phyloP scores from a whole-genome alignment of 30 jellyfish, hydroid and myxozoan genomes.

The Phacellophora camtschatica region DNA sequence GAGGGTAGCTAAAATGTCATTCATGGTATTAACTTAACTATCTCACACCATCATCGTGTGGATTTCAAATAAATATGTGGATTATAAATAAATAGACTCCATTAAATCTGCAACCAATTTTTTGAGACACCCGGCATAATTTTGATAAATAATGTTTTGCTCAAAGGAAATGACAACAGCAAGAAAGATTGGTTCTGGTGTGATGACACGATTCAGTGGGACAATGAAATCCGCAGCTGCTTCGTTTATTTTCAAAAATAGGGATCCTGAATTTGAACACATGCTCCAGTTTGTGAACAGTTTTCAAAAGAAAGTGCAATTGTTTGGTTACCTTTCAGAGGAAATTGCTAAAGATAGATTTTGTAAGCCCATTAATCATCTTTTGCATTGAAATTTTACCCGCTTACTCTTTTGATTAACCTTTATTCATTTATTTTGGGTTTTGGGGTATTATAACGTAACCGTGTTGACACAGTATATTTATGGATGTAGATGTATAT shows the following conservation, averaged over 20 bases:
- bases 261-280: conserved; percentile 87
- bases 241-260: conserved; percentile 82
- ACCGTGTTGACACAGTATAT: too few relatives aligned
- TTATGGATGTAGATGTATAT: too few relatives aligned
- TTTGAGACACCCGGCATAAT: too few relatives aligned
- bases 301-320: conserved; percentile 74
- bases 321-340: conserved; percentile 72
- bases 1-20: too few relatives aligned
- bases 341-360: conserved; percentile 92
- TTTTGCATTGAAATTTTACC: too few relatives aligned
- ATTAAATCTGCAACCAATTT: neutral
- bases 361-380: conserved; percentile 85
- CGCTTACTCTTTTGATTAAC: too few relatives aligned
- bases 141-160: neutral
- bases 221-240: conserved; percentile 91
- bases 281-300: conserved; percentile 52
- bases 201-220: conserved; percentile 79
- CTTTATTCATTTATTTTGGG: too few relatives aligned
- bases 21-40: too few relatives aligned
- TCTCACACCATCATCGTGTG: too few relatives aligned
- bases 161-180: conserved; percentile 94
- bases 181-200: conserved; percentile 74
- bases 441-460: too few relatives aligned
- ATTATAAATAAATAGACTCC: too few relatives aligned
- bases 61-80: too few relatives aligned